Percentiles rank a stretch among this genome's conserved stretches.
Evolutionary conservation across 1,140 invertebrate species (phyloP).

Genomic region (Diploscapter pachys): DNA sequence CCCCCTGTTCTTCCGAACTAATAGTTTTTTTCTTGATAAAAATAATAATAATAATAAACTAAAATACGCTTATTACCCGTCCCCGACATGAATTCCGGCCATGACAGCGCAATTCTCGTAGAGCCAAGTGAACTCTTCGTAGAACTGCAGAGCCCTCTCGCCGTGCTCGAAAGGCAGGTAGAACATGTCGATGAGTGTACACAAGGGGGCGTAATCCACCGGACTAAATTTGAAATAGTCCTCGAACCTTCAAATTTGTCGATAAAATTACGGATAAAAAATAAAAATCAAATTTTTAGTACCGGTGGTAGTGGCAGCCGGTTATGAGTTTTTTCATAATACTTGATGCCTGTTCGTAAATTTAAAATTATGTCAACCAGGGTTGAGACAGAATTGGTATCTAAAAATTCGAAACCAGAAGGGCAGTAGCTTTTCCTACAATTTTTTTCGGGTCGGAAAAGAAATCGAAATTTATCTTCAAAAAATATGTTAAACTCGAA

Average conservation of each 20-base stretch:
- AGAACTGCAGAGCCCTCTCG: conserved; percentile 74
- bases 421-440: neutral
- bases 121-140: conserved; percentile 92
- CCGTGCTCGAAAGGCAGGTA: conserved; percentile 97
- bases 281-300: neutral
- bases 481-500: no score
- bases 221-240: conserved; percentile 37
- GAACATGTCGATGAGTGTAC: conserved; percentile 85
- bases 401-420: conserved; percentile 13
- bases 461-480: no score
- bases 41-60: neutral
- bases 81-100: neutral
- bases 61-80: conserved; percentile 8
- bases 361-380: conserved; percentile 21
- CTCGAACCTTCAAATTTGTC: neutral
- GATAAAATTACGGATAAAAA: neutral
- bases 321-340: neutral
- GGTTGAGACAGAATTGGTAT: conserved; percentile 28
- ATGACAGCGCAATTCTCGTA: conserved; percentile 63
- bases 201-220: conserved; percentile 76
- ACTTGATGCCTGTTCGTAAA: conserved; percentile 37
- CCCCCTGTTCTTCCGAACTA: no score
- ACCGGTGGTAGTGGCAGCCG: conserved; percentile 48
- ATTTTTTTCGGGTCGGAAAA: no score
- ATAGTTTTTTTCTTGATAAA: neutral